Base-by-base conservation (phyloP, 2,888 invertebrate genomes). In the Serripes groenlandicus region DNA sequence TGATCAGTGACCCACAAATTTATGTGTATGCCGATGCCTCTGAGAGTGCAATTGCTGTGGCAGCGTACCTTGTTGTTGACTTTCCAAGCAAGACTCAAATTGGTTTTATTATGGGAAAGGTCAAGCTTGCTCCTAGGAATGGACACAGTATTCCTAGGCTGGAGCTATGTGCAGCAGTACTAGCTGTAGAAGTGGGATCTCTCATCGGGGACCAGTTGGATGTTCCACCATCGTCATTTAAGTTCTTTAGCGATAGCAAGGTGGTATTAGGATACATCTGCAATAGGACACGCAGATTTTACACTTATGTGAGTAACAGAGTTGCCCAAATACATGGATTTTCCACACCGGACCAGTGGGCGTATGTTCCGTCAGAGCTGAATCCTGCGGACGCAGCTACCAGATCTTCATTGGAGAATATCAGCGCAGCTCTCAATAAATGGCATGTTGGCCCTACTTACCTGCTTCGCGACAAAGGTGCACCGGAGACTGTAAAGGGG, bases 41-140 rank as follows among this genome's bases (percentile, higher is more conserved):
- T 3, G 82, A 81, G 78, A 56, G 37, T n/a, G 89, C 87, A 34
- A 88, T 88, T 37, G 78, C 87, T n/a, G 81, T 84, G 3, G 87
- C 81, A 18, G 84, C 81, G 5, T 90, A 87, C 54, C 35, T 89
- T 4, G 52, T 28, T 5, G 21, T 28, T 0, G 32, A 71, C 26
- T 4, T 9, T 5, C 56, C 75, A 28, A 71, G 64, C 3, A 58
- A 73, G 1, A 28, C 5, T 9, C 18, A 80, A 3, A 26, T 72
- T 23, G 69, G 85, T 1, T 87, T 86, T 54, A n/a, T 89, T 0
- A 26, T 88, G 26, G 87, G 88, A 9, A 89, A 89, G 42, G 73
- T 82, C 3, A 89, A 77, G 49, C 34, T 86, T 1, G 81, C 86
- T 32, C 88, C 87, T 11, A 9, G 28, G 0, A 60, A 28, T n/a